Base-by-base conservation (phyloP, 1,140 invertebrate species). In the Drosophila repleta region DNA sequence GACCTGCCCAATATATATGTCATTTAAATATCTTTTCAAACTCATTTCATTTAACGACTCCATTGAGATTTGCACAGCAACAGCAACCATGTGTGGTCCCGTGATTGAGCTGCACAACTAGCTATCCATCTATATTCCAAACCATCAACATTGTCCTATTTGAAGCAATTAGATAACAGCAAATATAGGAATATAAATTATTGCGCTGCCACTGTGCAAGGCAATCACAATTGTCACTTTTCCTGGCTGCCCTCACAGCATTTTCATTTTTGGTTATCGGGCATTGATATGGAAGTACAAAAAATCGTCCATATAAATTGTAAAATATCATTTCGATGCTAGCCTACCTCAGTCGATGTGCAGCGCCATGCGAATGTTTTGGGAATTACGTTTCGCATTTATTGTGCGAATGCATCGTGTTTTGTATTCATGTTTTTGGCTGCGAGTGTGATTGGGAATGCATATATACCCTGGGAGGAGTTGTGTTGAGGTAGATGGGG, bases 371-470 rank as follows among this genome's bases (percentile, higher is more conserved):
- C 52, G 26, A 24, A 15, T 51, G 62, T 66, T 66, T 52, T 51
- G 62, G 53, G 68, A 66, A 71, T 66, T 66, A 52, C 53, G 58
- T 66, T 71, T 52, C 37, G 37, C 37, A 66, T 53, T 66, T 71
- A 58, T 66, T 53, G 46, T 24, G 32, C 35, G 52, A 65, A 65
- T 57, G 43, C 55, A 64, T 64, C 49, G 46, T 63, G 35, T 35
- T 65, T 21, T 65, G 61, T 55, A 56, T 48, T 32, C 56, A 26
- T 52, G 35, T 60, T n/a, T n/a, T n/a, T 60, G 24, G 48, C 45
- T 45, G 10, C 46, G 3, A 8, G 20, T 48, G 58, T 11, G 11
- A 3, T 17, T 51, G 26, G 24, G 2, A 5, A 7, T 20, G 43
- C 4, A 13, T 21, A 21, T 13, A 5, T 64, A 26, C 39, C 55